Evolutionary conservation across 2,113 vertebrate genomes (phyloP).

Genomic region (Taxidea taxus): DNA sequence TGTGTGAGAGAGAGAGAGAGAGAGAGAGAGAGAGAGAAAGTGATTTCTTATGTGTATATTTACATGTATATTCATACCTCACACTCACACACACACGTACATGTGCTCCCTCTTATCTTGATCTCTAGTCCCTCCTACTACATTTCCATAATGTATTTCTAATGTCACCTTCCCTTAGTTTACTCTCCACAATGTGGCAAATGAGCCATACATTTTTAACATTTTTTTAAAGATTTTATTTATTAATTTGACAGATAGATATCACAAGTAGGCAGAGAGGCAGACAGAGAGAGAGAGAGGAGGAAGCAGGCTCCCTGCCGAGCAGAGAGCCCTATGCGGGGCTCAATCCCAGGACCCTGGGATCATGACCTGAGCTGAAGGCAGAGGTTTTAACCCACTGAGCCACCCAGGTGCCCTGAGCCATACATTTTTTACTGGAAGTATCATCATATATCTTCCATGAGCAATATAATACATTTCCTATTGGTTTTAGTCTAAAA

Average conservation of each 20-base stretch:
- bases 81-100: accelerated
- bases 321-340: too few species aligned
- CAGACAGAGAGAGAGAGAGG: too few species aligned
- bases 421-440: neutral
- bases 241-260: too few species aligned
- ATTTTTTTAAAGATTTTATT: too few species aligned
- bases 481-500: neutral
- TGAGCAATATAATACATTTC: neutral
- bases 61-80: neutral
- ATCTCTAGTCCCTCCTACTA: neutral
- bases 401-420: too few species aligned
- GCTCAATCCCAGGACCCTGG: too few species aligned
- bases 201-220: neutral
- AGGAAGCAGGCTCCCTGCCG: too few species aligned
- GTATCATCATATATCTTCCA: neutral
- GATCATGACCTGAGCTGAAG: too few species aligned
- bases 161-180: neutral
- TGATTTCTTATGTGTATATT: neutral
- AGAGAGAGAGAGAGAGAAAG: neutral
- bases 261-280: too few species aligned
- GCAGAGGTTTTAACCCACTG: too few species aligned
- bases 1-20: neutral
- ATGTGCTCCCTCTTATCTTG: neutral
- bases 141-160: neutral
- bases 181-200: neutral